Evolutionary conservation across 2,888 invertebrate species (phyloP).

Genomic region (Syrista parreyssii): DNA sequence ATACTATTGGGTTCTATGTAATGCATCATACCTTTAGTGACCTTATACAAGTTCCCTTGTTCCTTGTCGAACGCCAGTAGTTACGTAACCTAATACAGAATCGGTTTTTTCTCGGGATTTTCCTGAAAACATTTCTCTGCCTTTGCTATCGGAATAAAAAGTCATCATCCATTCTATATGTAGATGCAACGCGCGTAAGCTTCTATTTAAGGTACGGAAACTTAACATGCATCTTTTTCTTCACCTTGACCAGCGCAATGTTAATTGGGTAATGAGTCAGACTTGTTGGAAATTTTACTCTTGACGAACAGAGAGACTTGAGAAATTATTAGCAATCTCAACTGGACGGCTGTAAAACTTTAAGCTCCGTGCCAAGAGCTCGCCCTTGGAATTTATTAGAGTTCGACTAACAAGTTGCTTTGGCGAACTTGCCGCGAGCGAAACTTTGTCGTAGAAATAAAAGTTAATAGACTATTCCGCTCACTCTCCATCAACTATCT

Average conservation of each 20-base stretch:
- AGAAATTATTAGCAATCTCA: conserved; percentile 58
- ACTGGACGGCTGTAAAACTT: conserved; percentile 57
- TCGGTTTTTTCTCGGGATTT: background rate
- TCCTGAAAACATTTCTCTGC: background rate
- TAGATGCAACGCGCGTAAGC: background rate
- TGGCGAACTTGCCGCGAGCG: conserved; percentile 54
- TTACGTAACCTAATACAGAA: background rate
- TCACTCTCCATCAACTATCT: conserved; percentile 34
- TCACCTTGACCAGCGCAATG: background rate
- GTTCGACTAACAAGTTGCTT: conserved; percentile 61
- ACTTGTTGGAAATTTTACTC: background rate
- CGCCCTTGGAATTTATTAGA: conserved; percentile 60
- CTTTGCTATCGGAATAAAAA: background rate
- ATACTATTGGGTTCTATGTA: background rate
- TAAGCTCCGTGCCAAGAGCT: background rate
- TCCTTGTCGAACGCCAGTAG: background rate
- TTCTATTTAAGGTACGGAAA: background rate
- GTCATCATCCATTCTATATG: background rate
- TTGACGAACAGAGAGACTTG: background rate
- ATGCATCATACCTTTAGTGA: background rate
- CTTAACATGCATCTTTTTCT: background rate
- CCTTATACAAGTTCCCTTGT: background rate
- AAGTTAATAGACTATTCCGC: conserved; percentile 63
- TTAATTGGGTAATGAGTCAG: background rate
- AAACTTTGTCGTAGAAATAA: conserved; percentile 61